Evolutionary conservation across 2,113 vertebrate genomes (phyloP).

Genomic region (Laticauda laticaudata): DNA sequence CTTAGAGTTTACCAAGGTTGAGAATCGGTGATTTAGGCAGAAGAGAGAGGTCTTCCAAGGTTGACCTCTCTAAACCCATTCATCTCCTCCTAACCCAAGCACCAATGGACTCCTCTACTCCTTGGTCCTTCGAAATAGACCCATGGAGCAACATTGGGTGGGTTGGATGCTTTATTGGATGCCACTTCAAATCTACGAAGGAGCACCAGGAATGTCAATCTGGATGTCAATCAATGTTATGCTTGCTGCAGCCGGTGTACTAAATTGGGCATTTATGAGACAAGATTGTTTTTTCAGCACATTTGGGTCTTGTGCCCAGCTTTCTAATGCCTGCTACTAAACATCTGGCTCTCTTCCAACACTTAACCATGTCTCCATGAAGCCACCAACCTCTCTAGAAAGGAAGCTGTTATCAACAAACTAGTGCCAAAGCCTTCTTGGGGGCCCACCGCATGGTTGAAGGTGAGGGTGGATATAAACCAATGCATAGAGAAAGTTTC

Average conservation of each 20-base stretch:
- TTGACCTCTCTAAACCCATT: background rate
- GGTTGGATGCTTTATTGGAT: background rate
- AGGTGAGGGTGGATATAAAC: background rate
- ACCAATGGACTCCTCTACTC: background rate
- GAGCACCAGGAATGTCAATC: background rate
- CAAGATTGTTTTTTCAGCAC: background rate
- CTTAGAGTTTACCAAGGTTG: background rate
- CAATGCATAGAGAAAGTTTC: background rate
- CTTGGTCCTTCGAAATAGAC: background rate
- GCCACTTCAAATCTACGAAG: background rate
- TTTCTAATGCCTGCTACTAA: constrained; percentile 2
- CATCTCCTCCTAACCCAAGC: background rate
- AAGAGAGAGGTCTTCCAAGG: background rate
- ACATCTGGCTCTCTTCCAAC: background rate
- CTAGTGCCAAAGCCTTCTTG: background rate
- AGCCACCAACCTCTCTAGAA: background rate
- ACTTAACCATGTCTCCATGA: background rate
- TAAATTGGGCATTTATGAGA: background rate
- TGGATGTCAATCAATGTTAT: background rate
- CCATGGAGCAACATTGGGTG: background rate
- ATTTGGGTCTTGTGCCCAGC: background rate
- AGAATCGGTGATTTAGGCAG: background rate
- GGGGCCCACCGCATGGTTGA: background rate
- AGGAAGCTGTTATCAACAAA: background rate
- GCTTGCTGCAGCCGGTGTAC: background rate